These are phyloP conservation scores for Platichthys stellatus DNA, from an alignment of 2,113 vertebrate genomes.

Conservation along the genomic window DNA sequence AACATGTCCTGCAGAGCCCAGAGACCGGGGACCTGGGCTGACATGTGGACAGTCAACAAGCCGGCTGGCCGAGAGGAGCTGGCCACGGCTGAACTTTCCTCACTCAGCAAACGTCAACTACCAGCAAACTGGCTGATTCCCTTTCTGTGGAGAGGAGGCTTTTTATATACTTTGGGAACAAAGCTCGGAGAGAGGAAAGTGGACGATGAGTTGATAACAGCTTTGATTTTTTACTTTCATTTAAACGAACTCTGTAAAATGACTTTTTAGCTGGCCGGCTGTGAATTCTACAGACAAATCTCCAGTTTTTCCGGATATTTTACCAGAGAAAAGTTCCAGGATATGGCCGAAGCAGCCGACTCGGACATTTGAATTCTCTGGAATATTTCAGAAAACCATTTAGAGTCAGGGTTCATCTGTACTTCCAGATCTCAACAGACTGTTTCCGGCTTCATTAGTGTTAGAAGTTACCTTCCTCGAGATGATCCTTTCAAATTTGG, in stretches of 20 bases:
- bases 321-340: no score
- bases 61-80: slow-evolving; percentile 43
- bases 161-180: neutral
- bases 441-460: no score
- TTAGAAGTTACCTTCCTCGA: no score
- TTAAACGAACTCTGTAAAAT: neutral
- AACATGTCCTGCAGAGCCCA: slow-evolving; percentile 25
- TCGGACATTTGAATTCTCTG: no score
- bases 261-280: no score
- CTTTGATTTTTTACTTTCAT: slow-evolving; percentile 1
- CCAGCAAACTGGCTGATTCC: slow-evolving; percentile 16
- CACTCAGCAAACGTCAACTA: slow-evolving; percentile 36
- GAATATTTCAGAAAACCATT: no score
- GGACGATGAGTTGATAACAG: slow-evolving; percentile 4
- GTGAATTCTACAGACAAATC: no score
- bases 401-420: no score
- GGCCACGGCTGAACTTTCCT: slow-evolving; percentile 46
- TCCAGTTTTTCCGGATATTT: no score
- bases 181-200: slow-evolving; percentile 11
- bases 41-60: slow-evolving; percentile 56
- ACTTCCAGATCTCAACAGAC: no score
- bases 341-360: no score
- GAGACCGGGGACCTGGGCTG: slow-evolving; percentile 45
- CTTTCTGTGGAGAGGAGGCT: slow-evolving; percentile 2
- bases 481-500: no score